Evolutionary conservation across 2,888 invertebrate genomes (phyloP), one percentile per base, ranked within the genome.

Genomic region (Tetropium fuscum): DNA sequence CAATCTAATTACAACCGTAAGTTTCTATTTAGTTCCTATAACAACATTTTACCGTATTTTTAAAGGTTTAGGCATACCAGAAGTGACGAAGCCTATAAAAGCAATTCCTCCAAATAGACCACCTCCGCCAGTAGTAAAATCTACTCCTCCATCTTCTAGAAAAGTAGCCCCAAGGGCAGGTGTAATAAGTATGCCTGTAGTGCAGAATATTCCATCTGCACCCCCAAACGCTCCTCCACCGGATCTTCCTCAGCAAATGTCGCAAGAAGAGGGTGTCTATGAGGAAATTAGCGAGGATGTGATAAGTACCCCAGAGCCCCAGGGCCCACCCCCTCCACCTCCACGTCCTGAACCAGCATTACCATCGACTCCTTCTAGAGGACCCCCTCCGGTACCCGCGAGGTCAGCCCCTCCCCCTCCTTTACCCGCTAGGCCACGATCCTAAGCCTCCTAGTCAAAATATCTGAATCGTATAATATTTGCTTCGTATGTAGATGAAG

Each of bases 391-490:
- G 0, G 86, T 87, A 20, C 83, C 86, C 2, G 84, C 81, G 56
- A 83, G 85, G 63, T 84, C 81, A 66, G 86, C 82, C 53, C 87
- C 81, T 10, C 90, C 90, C 3, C 90, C 90, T 13, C 90, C 90
- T 0, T 80, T 90, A 65, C 90, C 90, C 2, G 88, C 89, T 30
- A 84, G 89, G 53, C 87, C 87, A 20, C 79, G 79, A 38, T 77
- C 77, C 40, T 72, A 71, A 62, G 38, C 8, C 6, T 25, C 10
- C 36, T 34, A 49, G 38, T 40, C 10, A 34, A 19, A 15, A 6
- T 13, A 34, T 34, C 15, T 11, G 34, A 15, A 34, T n/a, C n/a
- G n/a, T n/a, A n/a, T n/a, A n/a, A n/a, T n/a, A n/a, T n/a, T n/a
- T n/a, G n/a, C n/a, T n/a, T n/a, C n/a, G n/a, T n/a, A n/a, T n/a